These are phyloP conservation scores for Tauraco erythrolophus DNA, from an alignment of 2,113 vertebrate species.

Conservation along the genomic window DNA sequence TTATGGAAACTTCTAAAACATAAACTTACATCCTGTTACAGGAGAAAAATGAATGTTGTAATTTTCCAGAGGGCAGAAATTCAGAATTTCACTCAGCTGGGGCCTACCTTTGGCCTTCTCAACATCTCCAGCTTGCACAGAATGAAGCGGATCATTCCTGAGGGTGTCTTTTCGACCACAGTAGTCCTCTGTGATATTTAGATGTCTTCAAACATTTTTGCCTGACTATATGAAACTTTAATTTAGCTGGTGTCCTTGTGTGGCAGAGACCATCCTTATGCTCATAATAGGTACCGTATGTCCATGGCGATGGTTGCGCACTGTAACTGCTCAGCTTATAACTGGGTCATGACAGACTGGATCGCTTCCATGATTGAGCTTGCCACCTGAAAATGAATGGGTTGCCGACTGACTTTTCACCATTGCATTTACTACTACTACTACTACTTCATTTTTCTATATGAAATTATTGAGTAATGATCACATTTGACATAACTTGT, in stretches of 20 bases:
- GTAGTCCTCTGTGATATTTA: not conserved
- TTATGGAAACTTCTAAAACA: not conserved
- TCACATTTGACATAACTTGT: not conserved
- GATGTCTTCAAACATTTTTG: not conserved
- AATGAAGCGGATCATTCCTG: not conserved
- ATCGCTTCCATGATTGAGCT: not conserved
- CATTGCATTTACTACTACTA: not conserved
- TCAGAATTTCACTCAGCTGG: not conserved
- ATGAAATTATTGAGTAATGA: not conserved
- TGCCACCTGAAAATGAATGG: not conserved
- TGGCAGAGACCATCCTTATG: not conserved
- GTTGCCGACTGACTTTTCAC: not conserved
- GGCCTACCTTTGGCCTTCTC: not conserved
- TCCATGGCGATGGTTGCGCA: not conserved
- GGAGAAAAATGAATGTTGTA: not conserved
- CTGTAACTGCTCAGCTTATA: not conserved
- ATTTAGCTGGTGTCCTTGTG: rapidly evolving
- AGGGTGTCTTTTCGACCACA: not conserved
- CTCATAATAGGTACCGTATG: rapidly evolving
- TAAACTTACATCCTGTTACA: not conserved
- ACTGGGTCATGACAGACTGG: not conserved
- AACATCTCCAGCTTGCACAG: not conserved
- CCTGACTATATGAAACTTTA: not conserved
- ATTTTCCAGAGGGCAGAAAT: not conserved
- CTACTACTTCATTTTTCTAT: not conserved